Base-by-base conservation (phyloP, 1,140 invertebrate species). In the Stratiolaelaps scimitus region DNA sequence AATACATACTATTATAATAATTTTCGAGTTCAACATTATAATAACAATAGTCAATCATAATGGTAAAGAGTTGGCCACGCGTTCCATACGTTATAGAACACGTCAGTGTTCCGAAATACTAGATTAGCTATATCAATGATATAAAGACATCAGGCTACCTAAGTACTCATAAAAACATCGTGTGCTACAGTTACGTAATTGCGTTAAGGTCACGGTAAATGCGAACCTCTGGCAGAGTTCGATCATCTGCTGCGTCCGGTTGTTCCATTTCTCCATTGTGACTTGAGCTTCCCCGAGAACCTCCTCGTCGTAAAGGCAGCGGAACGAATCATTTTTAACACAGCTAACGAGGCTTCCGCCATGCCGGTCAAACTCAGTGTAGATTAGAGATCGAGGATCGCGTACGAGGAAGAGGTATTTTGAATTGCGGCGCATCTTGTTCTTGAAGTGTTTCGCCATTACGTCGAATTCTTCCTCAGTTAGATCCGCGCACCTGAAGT, bases 401-500 rank as follows among this genome's bases (percentile, higher is more conserved):
- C 53, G 53, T 19, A 60, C 34, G 23, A 60, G 26, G 53, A 60
- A 60, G 23, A 60, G 17, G 10, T 60, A 60, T 23, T 60, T 60
- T 34, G 53, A 60, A 10, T 60, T 60, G 17, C 34, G 26, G 13
- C 2, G 13, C 26, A 60, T 17, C 26, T 26, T 34, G 2, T 60
- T 60, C 20, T 60, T 60, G 23, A 60, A 60, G 34, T 26, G 15
- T 17, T 17, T 23, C 34, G 26, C 34, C 53, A 60, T 17, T n/a
- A 1, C 20, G 1, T 17, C 15, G 20, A 60, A 60, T 19, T 1
- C 23, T 23, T 15, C 2, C 23, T 60, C 20, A 23, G 15, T 23
- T 15, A 60, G 53, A 60, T 60, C 20, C 15, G 53, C 53, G 23
- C 53, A 60, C 15, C 23, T 34, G 20, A 29, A 34, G 53, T 29